Base-by-base conservation (phyloP, 1,140 invertebrate species). In the Oryzaephilus surinamensis region DNA sequence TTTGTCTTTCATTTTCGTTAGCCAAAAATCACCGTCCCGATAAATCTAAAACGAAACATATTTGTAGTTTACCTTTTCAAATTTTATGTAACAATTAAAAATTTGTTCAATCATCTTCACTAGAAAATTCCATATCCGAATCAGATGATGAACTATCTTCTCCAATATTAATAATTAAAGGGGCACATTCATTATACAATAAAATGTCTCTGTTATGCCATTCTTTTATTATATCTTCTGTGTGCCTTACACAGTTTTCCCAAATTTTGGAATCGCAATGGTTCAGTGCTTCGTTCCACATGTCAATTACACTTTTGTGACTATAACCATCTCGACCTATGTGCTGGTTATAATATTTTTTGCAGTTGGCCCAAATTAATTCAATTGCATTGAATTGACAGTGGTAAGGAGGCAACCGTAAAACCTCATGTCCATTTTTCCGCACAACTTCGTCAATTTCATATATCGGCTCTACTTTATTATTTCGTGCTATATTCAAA, bases 321-420 rank as follows among this genome's bases (percentile, higher is more conserved):
- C 11, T 37, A 17, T 16, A 28, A n/a, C 33, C 33, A 19, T 38
- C 19, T 12, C 23, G 15, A 8, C 27, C 34, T 38, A 43, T 31
- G 21, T 38, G 34, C 23, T 20, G 30, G 19, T 39, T 31, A 19
- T 39, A 27, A 12, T 41, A 41, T 28, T 37, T 45, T 54, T 55
- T 14, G 47, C 31, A n/a, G n/a, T 32, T 50, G 35, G 21, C 42
- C 51, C 51, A 54, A 7, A 50, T 45, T 4, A 52, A 17, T 38
- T 55, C 55, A 27, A 55, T 58, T 7, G 54, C 47, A 21, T 58
- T 58, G 10, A 53, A 48, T 13, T 44, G 31, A 29, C 41, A 49
- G 26, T 54, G 43, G 20, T 54, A 56, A 4, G 50, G 53, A 20
- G 55, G 51, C 6, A 56, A 24, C 12, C 46, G 30, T 4, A 55